Evolutionary conservation across 1,140 invertebrate species (phyloP).

Genomic region (Cotesia chilonis): DNA sequence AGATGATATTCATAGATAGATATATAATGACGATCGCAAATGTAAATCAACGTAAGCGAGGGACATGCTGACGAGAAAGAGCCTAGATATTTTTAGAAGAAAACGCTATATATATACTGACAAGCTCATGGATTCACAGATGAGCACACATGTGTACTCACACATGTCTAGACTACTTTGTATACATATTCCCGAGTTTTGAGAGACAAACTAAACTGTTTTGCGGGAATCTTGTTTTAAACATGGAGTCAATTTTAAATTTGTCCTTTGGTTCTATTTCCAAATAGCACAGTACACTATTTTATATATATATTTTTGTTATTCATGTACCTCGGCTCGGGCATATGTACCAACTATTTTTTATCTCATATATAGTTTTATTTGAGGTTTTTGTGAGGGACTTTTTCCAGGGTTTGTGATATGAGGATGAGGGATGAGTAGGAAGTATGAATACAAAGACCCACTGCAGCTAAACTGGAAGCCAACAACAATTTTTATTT

Average conservation of each 20-base stretch:
- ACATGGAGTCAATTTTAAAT: too few relatives aligned
- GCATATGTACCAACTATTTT: neutral
- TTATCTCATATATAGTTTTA: neutral
- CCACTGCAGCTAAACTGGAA: conserved; percentile 15
- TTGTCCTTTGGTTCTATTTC: too few relatives aligned
- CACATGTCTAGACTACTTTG: neutral
- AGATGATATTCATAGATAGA: conserved; percentile 25
- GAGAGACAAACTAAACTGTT: conserved; percentile 6
- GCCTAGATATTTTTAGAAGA: conserved; percentile 57
- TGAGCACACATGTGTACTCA: too few relatives aligned
- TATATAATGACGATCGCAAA: conserved; percentile 43
- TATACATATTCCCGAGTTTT: neutral
- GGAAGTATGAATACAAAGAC: conserved; percentile 10
- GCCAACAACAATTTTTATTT: conserved; percentile 15
- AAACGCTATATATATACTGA: conserved; percentile 31
- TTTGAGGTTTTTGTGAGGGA: neutral
- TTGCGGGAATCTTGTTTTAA: too few relatives aligned
- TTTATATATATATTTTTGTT: too few relatives aligned
- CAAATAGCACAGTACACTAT: too few relatives aligned
- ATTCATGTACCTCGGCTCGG: too few relatives aligned
- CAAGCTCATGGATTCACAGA: too few relatives aligned
- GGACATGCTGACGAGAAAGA: conserved; percentile 47
- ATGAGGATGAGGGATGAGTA: neutral
- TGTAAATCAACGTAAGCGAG: conserved; percentile 51
- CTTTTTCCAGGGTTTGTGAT: neutral